phyloP scores from a whole-genome alignment of 2,797 vertebrate genomes.

The Pseudotriccus pelzelni region DNA sequence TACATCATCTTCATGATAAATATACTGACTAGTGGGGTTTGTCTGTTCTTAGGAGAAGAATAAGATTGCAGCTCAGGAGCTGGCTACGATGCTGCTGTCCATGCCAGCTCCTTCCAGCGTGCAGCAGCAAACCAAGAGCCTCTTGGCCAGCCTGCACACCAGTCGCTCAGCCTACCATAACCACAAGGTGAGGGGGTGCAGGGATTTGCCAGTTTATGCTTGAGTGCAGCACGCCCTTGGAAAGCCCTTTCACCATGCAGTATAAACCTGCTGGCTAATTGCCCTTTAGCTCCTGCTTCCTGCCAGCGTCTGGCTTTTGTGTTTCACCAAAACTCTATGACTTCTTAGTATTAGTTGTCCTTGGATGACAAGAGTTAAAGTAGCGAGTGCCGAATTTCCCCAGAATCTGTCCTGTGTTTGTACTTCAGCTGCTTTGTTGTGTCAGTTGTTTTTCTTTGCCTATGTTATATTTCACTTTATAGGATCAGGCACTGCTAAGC shows the following conservation, averaged over 20 bases:
- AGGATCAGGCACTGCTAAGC: constrained; percentile 97
- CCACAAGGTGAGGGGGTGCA: constrained; percentile 87
- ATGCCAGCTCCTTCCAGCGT: constrained; percentile 95
- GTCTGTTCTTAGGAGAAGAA: constrained; percentile 88
- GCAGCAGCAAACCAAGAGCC: constrained; percentile 97
- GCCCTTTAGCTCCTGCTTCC: not conserved
- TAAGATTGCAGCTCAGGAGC: constrained; percentile 89
- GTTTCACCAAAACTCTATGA: not conserved
- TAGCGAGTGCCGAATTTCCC: not conserved
- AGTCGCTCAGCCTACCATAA: constrained; percentile 97
- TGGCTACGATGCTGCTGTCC: constrained; percentile 93
- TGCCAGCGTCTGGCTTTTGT: not conserved
- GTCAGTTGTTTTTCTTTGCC: not conserved
- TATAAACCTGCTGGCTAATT: not conserved
- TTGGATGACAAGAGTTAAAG: not conserved
- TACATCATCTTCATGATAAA: not conserved
- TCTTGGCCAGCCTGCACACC: constrained; percentile 96
- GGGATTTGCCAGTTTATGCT: not conserved
- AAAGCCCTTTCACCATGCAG: not conserved
- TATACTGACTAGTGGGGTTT: not conserved
- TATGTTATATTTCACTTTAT: not conserved
- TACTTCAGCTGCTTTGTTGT: not conserved
- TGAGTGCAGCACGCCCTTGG: not conserved
- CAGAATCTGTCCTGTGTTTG: not conserved
- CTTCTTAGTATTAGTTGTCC: not conserved